Evolutionary conservation across 2,888 invertebrate species (phyloP).

Genomic region (Autographa gamma): DNA sequence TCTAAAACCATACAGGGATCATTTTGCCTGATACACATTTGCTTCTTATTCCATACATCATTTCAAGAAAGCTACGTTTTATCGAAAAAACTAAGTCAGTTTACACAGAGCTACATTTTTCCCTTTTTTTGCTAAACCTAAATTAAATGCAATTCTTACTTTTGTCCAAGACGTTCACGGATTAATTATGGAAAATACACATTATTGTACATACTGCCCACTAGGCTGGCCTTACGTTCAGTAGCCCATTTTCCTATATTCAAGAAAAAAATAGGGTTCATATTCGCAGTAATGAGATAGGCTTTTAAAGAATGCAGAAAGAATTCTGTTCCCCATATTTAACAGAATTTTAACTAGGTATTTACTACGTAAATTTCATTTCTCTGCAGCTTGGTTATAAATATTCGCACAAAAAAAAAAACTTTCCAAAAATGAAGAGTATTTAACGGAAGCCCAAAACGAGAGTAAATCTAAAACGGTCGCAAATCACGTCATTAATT

Average conservation of each 20-base stretch:
- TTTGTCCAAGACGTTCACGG: not conserved
- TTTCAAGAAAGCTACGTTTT: not conserved
- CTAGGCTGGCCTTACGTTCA: no score
- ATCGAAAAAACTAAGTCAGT: no score
- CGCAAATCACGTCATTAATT: not conserved
- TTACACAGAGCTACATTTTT: no score
- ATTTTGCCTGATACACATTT: not conserved
- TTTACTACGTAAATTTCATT: no score
- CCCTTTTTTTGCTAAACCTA: not conserved
- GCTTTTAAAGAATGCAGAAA: not conserved
- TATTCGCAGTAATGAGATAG: no score
- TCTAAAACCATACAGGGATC: not conserved
- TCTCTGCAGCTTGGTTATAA: not conserved
- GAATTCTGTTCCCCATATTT: no score
- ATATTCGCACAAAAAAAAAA: not conserved
- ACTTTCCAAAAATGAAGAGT: not conserved
- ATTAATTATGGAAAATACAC: no score
- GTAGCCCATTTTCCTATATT: no score
- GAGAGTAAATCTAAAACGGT: slow-evolving; percentile 2
- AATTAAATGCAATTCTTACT: not conserved
- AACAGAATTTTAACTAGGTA: no score
- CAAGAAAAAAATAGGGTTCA: no score
- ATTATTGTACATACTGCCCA: no score
- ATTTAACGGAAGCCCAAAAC: not conserved
- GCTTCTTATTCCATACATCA: not conserved